phyloP scores from a whole-genome alignment of 2,113 vertebrate species.

The Promerops cafer region DNA sequence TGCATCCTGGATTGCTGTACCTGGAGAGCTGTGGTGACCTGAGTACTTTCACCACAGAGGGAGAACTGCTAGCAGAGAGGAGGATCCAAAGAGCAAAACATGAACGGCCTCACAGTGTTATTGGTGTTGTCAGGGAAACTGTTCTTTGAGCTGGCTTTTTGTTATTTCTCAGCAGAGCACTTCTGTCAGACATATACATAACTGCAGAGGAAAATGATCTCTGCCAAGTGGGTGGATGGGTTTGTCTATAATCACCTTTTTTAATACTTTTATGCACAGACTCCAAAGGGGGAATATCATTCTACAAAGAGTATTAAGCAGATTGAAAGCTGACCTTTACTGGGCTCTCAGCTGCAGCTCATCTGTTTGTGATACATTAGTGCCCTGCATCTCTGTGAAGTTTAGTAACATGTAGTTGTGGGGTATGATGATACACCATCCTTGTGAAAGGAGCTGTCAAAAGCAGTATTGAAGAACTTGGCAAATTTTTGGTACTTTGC shows the following conservation, averaged over 20 bases:
- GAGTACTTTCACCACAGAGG: slow-evolving; percentile 70
- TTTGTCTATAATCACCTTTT: background rate
- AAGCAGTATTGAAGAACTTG: background rate
- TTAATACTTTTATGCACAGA: background rate
- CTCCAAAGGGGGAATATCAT: background rate
- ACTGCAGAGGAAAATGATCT: background rate
- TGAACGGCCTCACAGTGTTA: slow-evolving; percentile 76
- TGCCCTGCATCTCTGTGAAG: background rate
- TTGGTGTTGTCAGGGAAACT: slow-evolving; percentile 77
- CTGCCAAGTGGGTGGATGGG: background rate
- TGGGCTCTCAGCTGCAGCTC: background rate
- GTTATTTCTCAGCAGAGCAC: background rate
- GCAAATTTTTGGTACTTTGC: background rate
- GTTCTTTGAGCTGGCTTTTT: slow-evolving; percentile 74
- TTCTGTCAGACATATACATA: background rate
- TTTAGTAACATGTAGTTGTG: background rate
- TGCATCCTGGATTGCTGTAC: slow-evolving; percentile 68
- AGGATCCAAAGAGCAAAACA: slow-evolving; percentile 15
- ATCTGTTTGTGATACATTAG: background rate
- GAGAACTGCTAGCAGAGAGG: background rate
- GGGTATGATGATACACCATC: too few relatives aligned
- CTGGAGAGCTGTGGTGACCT: slow-evolving; percentile 81
- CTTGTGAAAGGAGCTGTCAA: background rate
- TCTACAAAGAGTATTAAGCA: background rate
- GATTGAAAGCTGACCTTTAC: background rate